Evolutionary conservation across 2,888 invertebrate genomes (phyloP).

Genomic region (Hoplodrina blanda): DNA sequence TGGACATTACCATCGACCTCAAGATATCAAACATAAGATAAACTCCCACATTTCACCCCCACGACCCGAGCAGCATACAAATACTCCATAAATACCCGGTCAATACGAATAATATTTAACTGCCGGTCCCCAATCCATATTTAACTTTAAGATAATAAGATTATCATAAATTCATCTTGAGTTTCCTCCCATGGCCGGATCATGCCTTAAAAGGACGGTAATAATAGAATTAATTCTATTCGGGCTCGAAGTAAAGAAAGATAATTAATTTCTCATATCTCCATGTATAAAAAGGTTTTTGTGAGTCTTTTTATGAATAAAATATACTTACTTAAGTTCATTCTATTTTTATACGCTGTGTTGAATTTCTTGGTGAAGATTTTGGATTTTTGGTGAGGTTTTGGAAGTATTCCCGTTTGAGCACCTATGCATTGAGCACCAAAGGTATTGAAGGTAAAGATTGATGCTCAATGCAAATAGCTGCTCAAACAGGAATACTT

Average conservation of each 20-base stretch:
- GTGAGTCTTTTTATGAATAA: constrained; percentile 50
- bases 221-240: constrained; percentile 66
- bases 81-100: constrained; percentile 32
- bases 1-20: constrained; percentile 16
- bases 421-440: too few relatives aligned
- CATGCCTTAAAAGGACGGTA: constrained; percentile 54
- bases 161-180: constrained; percentile 64
- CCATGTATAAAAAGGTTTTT: constrained; percentile 55
- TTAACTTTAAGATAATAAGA: constrained; percentile 65
- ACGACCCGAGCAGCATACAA: constrained; percentile 45
- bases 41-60: constrained; percentile 26
- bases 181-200: constrained; percentile 49
- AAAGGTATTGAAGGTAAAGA: too few relatives aligned
- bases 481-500: too few relatives aligned
- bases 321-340: constrained; percentile 26
- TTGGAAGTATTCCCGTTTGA: too few relatives aligned
- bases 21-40: constrained; percentile 47
- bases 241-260: constrained; percentile 54
- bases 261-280: constrained; percentile 67
- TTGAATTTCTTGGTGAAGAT: neutral
- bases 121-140: constrained; percentile 61
- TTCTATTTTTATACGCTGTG: constrained; percentile 10
- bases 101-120: constrained; percentile 60
- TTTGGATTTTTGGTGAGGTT: neutral
- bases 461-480: too few relatives aligned